Evolutionary conservation across 2,797 vertebrate species (phyloP).

Genomic region (Pteronotus mesoamericanus): DNA sequence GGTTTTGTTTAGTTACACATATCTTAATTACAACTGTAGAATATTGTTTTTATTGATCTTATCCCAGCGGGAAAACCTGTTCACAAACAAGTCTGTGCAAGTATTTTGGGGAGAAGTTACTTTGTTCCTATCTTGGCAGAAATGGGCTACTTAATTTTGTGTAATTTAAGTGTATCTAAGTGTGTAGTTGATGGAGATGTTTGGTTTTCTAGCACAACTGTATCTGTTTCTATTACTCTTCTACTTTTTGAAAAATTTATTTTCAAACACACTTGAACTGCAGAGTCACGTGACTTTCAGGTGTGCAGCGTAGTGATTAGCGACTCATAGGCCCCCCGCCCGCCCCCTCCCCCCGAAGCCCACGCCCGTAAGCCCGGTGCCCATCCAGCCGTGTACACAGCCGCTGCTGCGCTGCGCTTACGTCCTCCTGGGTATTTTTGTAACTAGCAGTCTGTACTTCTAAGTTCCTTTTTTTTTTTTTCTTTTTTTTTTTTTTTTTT

Average conservation of each 20-base stretch:
- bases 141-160: not conserved
- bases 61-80: not conserved
- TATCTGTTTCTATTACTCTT: not conserved
- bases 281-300: not conserved
- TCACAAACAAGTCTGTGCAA: not conserved
- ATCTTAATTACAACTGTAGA: not conserved
- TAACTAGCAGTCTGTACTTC: not conserved
- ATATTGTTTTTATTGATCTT: not conserved
- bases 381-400: too few relatives aligned
- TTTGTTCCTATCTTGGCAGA: not conserved
- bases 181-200: not conserved
- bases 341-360: too few relatives aligned
- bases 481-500: not conserved
- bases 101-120: not conserved
- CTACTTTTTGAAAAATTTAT: not conserved
- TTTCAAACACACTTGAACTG: not conserved
- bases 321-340: too few relatives aligned
- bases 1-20: not conserved
- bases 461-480: not conserved
- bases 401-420: rapidly evolving
- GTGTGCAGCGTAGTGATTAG: too few relatives aligned
- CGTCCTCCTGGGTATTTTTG: not conserved
- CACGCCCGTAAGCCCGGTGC: not conserved
- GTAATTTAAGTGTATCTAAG: not conserved
- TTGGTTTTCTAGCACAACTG: not conserved